These are phyloP conservation scores for Malacoraja senta DNA, from an alignment of 2,797 vertebrate species.

Conservation along the genomic window DNA sequence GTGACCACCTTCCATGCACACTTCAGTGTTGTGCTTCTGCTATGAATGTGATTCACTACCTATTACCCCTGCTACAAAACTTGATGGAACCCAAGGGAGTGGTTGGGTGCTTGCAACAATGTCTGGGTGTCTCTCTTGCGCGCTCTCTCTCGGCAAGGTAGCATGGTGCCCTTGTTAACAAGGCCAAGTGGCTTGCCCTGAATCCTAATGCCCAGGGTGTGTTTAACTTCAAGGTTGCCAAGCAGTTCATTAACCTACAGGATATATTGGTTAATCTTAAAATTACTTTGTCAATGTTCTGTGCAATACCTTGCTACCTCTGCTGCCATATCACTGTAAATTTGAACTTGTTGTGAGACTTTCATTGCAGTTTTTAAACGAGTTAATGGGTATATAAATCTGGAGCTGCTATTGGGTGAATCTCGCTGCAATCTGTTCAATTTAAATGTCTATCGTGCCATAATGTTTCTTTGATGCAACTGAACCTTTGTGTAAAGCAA, in stretches of 20 bases:
- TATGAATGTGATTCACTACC: background rate
- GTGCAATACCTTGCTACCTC: conserved; percentile 16
- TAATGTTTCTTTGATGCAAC: background rate
- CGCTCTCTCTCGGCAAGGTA: too few relatives aligned
- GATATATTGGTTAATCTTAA: background rate
- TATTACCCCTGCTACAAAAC: background rate
- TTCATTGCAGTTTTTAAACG: background rate
- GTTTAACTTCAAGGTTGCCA: background rate
- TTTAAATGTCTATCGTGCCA: background rate
- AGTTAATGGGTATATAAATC: background rate
- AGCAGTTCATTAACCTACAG: background rate
- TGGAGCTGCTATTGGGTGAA: too few relatives aligned
- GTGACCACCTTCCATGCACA: background rate
- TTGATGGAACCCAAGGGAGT: too few relatives aligned
- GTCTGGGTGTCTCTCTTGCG: too few relatives aligned
- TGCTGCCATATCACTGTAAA: background rate
- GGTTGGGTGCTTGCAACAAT: too few relatives aligned
- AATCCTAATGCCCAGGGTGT: background rate
- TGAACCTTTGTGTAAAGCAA: background rate
- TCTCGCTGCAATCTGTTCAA: background rate
- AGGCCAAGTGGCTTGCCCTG: background rate
- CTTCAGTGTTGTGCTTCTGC: background rate
- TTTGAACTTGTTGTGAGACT: background rate
- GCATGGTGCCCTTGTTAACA: too few relatives aligned
- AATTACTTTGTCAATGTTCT: background rate